Conservation (phyloP, 2,113 vertebrate species). For the Sylvilagus bachmani region DNA sequence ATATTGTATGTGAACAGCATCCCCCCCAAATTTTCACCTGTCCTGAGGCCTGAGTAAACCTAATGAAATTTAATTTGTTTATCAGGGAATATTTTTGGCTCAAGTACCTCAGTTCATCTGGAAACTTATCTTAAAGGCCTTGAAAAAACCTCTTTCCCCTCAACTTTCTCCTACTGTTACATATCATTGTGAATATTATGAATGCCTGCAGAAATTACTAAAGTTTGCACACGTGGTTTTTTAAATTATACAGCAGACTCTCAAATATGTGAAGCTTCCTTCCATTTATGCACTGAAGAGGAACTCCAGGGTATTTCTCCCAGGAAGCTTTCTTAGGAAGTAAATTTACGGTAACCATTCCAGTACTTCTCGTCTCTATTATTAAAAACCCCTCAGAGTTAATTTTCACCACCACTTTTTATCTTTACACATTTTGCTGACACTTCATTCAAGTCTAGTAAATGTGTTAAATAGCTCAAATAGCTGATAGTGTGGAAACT, state of each 20-base stretch:
- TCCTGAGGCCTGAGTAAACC: conserved; percentile 35
- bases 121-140: conserved; percentile 54
- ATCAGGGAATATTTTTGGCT: conserved; percentile 1
- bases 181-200: conserved; percentile 10
- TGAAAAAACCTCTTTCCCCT: conserved; percentile 23
- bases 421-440: neutral
- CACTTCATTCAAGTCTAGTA: conserved; percentile 9
- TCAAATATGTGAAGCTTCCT: conserved; percentile 14
- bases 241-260: conserved; percentile 33
- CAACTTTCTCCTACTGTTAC: conserved; percentile 33
- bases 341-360: conserved; percentile 14
- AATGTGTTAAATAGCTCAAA: conserved; percentile 24
- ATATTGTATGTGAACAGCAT: conserved; percentile 29
- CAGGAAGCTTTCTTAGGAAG: conserved; percentile 19
- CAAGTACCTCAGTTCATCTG: neutral
- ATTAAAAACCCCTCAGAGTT: conserved; percentile 51
- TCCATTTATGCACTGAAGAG: conserved; percentile 18
- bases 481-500: neutral
- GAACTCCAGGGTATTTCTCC: conserved; percentile 18
- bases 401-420: conserved; percentile 52
- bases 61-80: conserved; percentile 74
- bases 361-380: neutral
- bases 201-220: conserved; percentile 47
- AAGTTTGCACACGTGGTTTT: neutral
- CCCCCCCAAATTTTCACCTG: conserved; percentile 30